phyloP scores from a whole-genome alignment of 2,797 vertebrate species.

The Phrynocephalus forsythii region DNA sequence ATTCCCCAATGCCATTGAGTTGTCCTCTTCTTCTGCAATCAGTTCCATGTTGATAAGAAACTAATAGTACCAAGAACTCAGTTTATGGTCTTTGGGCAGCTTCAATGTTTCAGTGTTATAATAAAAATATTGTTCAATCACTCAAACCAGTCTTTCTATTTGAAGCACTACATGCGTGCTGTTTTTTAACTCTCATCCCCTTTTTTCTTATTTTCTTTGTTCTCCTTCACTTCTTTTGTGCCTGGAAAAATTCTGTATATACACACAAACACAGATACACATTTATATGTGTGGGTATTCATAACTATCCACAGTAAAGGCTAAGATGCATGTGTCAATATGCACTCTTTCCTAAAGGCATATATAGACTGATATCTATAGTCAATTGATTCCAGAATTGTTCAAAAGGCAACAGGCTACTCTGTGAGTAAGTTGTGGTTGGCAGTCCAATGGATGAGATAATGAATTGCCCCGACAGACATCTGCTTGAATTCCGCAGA shows the following conservation, averaged over 20 bases:
- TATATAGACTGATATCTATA: neutral
- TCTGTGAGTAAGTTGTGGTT: neutral
- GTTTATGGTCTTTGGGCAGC: neutral
- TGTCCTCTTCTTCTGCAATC: neutral
- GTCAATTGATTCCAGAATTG: neutral
- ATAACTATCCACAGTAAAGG: neutral
- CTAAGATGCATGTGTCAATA: neutral
- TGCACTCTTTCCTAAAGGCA: neutral
- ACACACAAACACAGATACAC: neutral
- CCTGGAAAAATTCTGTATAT: too few relatives aligned
- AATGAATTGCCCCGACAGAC: neutral
- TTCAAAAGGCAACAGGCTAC: neutral
- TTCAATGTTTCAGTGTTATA: too few relatives aligned
- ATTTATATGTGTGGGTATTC: neutral
- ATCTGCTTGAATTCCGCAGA: slow-evolving; percentile 8
- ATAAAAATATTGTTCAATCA: too few relatives aligned
- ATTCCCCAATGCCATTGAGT: neutral
- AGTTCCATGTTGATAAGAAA: neutral
- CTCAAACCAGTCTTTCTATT: too few relatives aligned
- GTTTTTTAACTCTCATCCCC: too few relatives aligned
- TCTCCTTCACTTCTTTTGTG: too few relatives aligned
- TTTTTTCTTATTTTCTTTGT: too few relatives aligned
- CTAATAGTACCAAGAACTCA: neutral
- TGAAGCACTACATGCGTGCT: too few relatives aligned
- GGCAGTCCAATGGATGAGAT: neutral